These are phyloP conservation scores for Taxidea taxus DNA, from an alignment of 2,113 vertebrate genomes.

Conservation along the genomic window DNA sequence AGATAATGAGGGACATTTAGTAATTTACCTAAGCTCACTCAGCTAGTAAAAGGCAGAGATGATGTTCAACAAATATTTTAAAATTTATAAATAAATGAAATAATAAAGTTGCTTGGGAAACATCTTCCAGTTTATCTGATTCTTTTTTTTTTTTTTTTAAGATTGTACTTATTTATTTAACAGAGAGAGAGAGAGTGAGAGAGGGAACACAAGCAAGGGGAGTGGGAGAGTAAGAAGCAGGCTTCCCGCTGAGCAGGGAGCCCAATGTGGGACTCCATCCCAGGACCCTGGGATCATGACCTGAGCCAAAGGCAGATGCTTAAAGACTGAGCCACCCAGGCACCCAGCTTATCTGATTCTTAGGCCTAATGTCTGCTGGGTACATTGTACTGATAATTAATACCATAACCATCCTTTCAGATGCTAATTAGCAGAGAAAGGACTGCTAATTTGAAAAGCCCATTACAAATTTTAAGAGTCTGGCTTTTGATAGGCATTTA, in stretches of 20 bases:
- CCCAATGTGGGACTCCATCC: too few species aligned
- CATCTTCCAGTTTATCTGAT: neutral
- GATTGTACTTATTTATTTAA: too few species aligned
- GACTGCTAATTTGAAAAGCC: neutral
- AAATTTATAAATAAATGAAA: constrained; percentile 3
- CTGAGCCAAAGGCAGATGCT: too few species aligned
- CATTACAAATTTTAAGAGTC: neutral
- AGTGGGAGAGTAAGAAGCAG: too few species aligned
- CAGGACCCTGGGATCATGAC: too few species aligned
- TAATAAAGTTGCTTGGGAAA: constrained; percentile 11
- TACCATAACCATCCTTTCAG: neutral
- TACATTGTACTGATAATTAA: neutral
- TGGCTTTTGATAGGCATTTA: neutral
- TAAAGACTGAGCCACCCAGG: too few species aligned
- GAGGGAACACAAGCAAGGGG: too few species aligned
- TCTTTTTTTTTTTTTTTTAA: too few species aligned
- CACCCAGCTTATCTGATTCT: neutral
- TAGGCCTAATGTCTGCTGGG: neutral
- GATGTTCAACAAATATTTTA: neutral
- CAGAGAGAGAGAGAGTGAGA: too few species aligned
- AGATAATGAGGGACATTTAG: neutral
- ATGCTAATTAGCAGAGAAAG: neutral
- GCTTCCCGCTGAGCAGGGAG: too few species aligned
- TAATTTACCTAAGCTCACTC: neutral
- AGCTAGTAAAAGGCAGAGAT: neutral